A percentile compares a stretch with the other conserved stretches of the same genome.
Conservation (phyloP, 2,113 vertebrate species). For the Pomatostomus ruficeps region DNA sequence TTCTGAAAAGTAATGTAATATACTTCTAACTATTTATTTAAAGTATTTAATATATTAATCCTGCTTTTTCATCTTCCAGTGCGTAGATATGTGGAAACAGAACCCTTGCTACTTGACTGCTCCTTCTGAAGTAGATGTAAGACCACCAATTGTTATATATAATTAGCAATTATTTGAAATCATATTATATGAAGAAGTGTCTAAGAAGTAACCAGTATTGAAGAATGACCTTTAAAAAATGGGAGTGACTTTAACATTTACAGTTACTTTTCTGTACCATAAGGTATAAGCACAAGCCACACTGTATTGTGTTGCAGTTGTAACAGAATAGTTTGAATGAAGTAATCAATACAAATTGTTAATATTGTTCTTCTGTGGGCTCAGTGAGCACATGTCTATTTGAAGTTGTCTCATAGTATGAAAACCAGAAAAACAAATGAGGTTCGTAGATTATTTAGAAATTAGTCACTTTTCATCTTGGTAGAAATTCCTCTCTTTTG, state of each 20-base stretch:
- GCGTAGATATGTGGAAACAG: conserved; percentile 97
- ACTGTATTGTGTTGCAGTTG: neutral
- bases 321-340: neutral
- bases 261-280: neutral
- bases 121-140: conserved; percentile 96
- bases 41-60: neutral
- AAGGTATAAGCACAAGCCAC: neutral
- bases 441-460: neutral
- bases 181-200: neutral
- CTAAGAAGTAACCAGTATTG: neutral
- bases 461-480: neutral
- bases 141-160: conserved; percentile 57
- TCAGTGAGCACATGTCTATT: neutral
- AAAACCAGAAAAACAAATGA: neutral
- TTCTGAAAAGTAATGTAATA: neutral
- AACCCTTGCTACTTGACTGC: conserved; percentile 85
- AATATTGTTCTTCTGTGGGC: neutral
- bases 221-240: neutral
- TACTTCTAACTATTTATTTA: neutral
- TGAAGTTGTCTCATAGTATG: neutral
- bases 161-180: neutral
- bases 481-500: neutral
- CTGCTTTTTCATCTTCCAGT: conserved; percentile 72
- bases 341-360: neutral
- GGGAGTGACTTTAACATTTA: neutral